Evolutionary conservation across 2,888 invertebrate species (phyloP).

Genomic region (Temnothorax ravouxi): DNA sequence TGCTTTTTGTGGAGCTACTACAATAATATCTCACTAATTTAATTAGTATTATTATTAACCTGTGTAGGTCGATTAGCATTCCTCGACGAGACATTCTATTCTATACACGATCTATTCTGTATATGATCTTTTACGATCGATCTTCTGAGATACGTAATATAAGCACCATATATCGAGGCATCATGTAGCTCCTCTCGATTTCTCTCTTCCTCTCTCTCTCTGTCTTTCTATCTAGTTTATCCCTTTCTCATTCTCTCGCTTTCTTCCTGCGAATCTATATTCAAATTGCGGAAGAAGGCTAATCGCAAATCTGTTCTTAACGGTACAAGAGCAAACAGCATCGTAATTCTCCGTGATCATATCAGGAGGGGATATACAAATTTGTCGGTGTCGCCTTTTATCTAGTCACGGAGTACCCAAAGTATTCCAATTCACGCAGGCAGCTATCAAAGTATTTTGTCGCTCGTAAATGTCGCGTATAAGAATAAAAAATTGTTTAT

Average conservation of each 20-base stretch:
- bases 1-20: slow-evolving; percentile 42
- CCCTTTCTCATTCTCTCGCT: slow-evolving; percentile 14
- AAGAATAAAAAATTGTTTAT: slow-evolving; percentile 13
- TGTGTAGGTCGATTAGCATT: slow-evolving; percentile 28
- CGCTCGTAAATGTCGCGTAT: neutral
- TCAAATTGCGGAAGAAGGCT: slow-evolving; percentile 71
- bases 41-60: slow-evolving; percentile 79
- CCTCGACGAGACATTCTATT: neutral
- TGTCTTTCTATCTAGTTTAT: slow-evolving; percentile 12
- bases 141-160: slow-evolving; percentile 62
- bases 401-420: neutral
- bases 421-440: neutral
- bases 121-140: slow-evolving; percentile 83
- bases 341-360: slow-evolving; percentile 62
- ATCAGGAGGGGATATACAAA: slow-evolving; percentile 64
- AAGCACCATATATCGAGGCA: slow-evolving; percentile 52
- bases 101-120: slow-evolving; percentile 54
- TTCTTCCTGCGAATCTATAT: slow-evolving; percentile 63
- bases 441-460: neutral
- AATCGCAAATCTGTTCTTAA: slow-evolving; percentile 70
- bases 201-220: slow-evolving; percentile 1
- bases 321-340: slow-evolving; percentile 65
- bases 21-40: slow-evolving; percentile 72
- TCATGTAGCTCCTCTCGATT: slow-evolving; percentile 66
- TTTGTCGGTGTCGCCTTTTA: slow-evolving; percentile 55